Base-by-base conservation (phyloP, 2,113 vertebrate genomes). In the Euleptes europaea region DNA sequence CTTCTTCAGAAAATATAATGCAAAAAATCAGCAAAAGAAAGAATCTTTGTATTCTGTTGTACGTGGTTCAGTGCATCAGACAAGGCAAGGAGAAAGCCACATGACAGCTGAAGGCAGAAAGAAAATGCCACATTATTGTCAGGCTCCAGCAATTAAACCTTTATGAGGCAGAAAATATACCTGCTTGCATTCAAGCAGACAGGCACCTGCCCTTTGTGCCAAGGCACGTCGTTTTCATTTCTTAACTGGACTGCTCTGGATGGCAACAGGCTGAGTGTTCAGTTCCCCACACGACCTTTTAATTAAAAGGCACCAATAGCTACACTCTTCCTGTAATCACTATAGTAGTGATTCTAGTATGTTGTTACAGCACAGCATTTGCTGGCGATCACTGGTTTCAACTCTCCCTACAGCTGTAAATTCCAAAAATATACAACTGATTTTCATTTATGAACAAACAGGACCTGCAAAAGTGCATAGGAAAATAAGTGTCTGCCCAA, bases 241-340 rank as follows among this genome's bases (percentile, higher is more conserved):
- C 83, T 71, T 84, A 83, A 84, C 84, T 69, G 73, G 60, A 67
- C 19, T 14, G 23, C 49, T 13, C 44, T 86, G 73, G 57, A 31
- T 1, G 42, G 57, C 7, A 33, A 19, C 67, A 84, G 85, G 82
- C 89, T 83, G 44, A 78, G 78, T 0, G 67, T 77, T 91, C 10
- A 26, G 85, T 88, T 86, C 90, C 35, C 76, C 88, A 90, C 72
- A 69, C 67, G 77, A 35, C 1, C 75, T 90, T 81, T 89, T 88
- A 86, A 84, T 91, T 92, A 86, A 84, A 91, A 91, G 92, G 84
- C 69, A 78, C 28, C 49, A 42, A 63, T 83, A 10, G 38, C 84
- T 87, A 87, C 71, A 90, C 93, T 88, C 83, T 17, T 14, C 42
- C 72, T 87, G 1, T 88, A 79, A 51, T 79, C 80, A 0, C 1